Conservation (phyloP, 2,797 vertebrate genomes). For the Characodon lateralis region DNA sequence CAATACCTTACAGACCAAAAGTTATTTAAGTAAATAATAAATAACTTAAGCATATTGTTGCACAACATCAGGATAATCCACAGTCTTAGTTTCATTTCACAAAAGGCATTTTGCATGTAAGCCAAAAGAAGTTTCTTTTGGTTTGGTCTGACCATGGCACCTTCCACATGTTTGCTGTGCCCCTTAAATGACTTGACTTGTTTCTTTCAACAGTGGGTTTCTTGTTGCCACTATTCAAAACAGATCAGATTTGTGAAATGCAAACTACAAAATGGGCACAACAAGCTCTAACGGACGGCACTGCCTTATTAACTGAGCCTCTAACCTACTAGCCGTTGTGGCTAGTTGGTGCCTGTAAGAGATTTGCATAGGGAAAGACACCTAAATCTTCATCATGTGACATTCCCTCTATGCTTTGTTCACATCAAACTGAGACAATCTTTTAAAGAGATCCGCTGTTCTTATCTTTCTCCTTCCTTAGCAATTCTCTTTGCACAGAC, state of each 20-base stretch:
- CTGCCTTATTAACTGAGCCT: neutral
- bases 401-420: constrained; percentile 13
- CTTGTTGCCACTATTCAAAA: neutral
- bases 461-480: constrained; percentile 53
- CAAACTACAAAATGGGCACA: too few species aligned
- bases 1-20: too few species aligned
- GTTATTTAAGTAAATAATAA: too few species aligned
- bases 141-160: too few species aligned
- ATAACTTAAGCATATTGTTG: too few species aligned
- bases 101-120: too few species aligned
- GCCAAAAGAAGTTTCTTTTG: too few species aligned
- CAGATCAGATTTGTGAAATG: neutral
- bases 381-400: constrained; percentile 22
- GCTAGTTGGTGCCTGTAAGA: neutral
- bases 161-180: too few species aligned
- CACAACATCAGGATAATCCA: too few species aligned
- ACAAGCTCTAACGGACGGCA: neutral
- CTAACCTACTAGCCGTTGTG: neutral
- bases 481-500: constrained; percentile 39
- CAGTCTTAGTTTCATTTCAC: too few species aligned
- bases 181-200: too few species aligned
- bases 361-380: neutral
- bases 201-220: too few species aligned
- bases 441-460: constrained; percentile 44
- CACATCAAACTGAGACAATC: constrained; percentile 32